phyloP scores from a whole-genome alignment of 2,797 vertebrate genomes.

The Mus caroli region DNA sequence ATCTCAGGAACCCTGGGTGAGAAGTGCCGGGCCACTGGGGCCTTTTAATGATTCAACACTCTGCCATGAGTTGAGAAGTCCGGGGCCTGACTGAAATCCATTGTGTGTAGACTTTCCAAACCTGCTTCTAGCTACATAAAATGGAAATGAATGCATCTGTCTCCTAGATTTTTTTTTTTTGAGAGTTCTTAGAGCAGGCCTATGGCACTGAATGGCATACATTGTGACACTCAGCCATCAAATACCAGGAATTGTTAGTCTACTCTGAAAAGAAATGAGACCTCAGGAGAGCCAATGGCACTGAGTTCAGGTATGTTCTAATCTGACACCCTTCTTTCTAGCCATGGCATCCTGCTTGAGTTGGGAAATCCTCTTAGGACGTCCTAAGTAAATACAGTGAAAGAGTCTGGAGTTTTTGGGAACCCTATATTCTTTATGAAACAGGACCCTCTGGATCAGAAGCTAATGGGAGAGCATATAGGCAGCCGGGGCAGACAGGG shows the following conservation, averaged over 20 bases:
- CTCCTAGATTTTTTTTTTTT: neutral
- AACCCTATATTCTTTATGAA: neutral
- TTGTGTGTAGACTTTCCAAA: neutral
- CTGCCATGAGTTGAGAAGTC: neutral
- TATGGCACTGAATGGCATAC: neutral
- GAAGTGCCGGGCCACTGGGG: neutral
- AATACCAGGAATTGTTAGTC: neutral
- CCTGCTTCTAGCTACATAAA: neutral
- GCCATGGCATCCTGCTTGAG: neutral
- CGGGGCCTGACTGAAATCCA: neutral
- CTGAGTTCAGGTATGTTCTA: neutral
- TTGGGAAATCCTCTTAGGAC: neutral
- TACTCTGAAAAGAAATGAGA: neutral
- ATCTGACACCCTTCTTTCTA: neutral
- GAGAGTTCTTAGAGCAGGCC: conserved; percentile 1
- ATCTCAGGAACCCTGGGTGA: neutral
- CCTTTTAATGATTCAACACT: neutral
- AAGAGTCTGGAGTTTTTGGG: neutral
- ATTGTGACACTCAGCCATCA: neutral
- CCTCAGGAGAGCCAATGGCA: no score
- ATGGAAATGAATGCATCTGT: neutral
- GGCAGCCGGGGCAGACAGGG: neutral
- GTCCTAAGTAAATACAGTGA: neutral
- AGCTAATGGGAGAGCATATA: neutral
- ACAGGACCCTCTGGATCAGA: neutral